Evolutionary conservation across 2,113 vertebrate genomes (phyloP).

Genomic region (Irena cyanogastra): DNA sequence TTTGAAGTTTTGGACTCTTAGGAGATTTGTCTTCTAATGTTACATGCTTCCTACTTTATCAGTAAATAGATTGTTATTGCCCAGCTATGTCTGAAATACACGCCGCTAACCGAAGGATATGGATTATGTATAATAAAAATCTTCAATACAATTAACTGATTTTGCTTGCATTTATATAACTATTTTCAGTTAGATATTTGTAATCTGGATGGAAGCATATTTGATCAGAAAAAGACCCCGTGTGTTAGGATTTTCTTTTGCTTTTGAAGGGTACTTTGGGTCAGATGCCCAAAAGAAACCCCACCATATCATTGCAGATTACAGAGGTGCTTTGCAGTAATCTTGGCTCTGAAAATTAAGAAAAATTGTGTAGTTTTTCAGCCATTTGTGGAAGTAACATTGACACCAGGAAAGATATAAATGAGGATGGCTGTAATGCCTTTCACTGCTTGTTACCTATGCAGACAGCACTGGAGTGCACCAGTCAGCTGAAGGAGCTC

Average conservation of each 20-base stretch:
- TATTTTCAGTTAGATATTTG: not conserved
- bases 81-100: not conserved
- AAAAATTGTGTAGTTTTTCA: not conserved
- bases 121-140: not conserved
- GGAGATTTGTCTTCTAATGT: not conserved
- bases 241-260: not conserved
- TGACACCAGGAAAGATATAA: not conserved
- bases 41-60: not conserved
- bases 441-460: not conserved
- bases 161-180: not conserved
- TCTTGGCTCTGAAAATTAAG: not conserved
- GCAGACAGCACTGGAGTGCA: not conserved
- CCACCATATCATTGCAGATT: not conserved
- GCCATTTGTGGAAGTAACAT: not conserved
- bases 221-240: not conserved
- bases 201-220: not conserved
- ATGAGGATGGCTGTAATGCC: not conserved
- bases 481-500: slow-evolving; percentile 14
- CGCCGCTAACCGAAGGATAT: not conserved
- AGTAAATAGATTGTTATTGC: not conserved
- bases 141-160: not conserved
- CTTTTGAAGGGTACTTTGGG: not conserved
- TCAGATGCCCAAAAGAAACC: not conserved
- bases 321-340: not conserved
- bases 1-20: not conserved